Percentiles rank a stretch among this genome's conserved stretches.
These are phyloP conservation scores for Chondrosia reniformis DNA, from an alignment of 37 sponge, comb jelly and placozoan genomes.

Conservation along the genomic window DNA sequence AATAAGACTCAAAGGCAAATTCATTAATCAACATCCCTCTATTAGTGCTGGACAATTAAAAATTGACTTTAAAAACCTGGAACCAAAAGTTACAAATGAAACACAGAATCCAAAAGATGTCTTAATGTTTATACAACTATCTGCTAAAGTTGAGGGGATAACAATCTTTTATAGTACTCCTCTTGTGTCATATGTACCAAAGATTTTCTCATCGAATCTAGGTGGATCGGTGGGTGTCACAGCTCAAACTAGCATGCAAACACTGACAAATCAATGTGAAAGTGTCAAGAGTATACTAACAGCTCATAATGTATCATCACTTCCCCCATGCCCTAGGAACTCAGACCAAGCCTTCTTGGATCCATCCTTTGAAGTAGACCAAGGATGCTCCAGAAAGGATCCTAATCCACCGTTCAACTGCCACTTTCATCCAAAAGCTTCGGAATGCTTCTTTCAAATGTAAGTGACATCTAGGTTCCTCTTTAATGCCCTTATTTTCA, in stretches of 20 bases:
- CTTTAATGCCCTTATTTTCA: too few relatives aligned
- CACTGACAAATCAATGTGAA: background rate
- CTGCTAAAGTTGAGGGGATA: background rate
- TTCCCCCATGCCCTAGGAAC: background rate
- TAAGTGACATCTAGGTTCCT: too few relatives aligned
- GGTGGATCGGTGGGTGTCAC: too few relatives aligned
- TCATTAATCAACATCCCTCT: too few relatives aligned
- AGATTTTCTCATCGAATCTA: background rate
- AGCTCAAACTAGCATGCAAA: too few relatives aligned
- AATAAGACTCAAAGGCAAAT: too few relatives aligned
- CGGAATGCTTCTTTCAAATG: background rate
- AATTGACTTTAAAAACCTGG: too few relatives aligned
- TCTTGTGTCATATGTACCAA: background rate
- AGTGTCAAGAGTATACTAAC: too few relatives aligned
- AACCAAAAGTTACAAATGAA: background rate
- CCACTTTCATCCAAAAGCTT: background rate
- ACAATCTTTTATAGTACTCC: slow-evolving; percentile 11
- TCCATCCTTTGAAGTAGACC: background rate
- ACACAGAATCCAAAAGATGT: background rate
- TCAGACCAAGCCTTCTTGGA: slow-evolving; percentile 1
- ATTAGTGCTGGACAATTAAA: too few relatives aligned
- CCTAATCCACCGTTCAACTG: slow-evolving; percentile 8
- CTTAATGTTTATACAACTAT: background rate
- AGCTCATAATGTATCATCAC: background rate
- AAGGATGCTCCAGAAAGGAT: background rate